phyloP scores from a whole-genome alignment of 2,888 invertebrate species.

The Smittia aterrima region DNA sequence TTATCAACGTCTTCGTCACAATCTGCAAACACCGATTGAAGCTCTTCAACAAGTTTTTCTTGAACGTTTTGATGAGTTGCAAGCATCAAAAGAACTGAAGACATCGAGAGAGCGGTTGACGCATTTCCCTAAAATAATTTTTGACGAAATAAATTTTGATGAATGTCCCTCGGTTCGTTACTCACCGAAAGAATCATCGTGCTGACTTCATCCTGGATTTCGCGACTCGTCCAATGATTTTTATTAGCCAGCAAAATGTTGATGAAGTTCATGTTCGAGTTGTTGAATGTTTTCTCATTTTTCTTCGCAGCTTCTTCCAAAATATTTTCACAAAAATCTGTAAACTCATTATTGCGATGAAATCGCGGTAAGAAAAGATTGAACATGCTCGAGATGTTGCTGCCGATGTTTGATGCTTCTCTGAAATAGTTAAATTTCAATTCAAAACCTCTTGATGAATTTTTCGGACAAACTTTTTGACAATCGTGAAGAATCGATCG shows the following conservation, averaged over 20 bases:
- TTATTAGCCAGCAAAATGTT: not conserved
- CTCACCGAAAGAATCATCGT: not conserved
- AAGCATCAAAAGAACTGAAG: conserved; percentile 6
- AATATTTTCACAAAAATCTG: not conserved
- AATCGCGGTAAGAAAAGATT: too few relatives aligned
- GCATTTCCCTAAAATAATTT: conserved; percentile 15
- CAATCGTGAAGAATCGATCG: not conserved
- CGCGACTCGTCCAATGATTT: not conserved
- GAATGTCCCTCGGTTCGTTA: not conserved
- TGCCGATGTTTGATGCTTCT: too few relatives aligned
- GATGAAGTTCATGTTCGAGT: not conserved
- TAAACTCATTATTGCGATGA: not conserved
- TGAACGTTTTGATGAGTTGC: conserved; percentile 22
- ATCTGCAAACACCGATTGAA: conserved; percentile 7
- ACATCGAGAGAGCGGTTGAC: conserved; percentile 9
- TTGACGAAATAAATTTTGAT: not conserved
- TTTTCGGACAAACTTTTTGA: not conserved
- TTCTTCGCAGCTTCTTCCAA: not conserved
- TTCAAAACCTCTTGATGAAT: too few relatives aligned
- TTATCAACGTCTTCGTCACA: not conserved
- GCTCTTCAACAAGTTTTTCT: not conserved
- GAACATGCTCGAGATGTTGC: too few relatives aligned
- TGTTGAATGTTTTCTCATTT: not conserved
- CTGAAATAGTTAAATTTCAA: too few relatives aligned
- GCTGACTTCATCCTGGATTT: conserved; percentile 15